phyloP scores from a whole-genome alignment of 2,888 invertebrate genomes.

The Habroteleia sp. region DNA sequence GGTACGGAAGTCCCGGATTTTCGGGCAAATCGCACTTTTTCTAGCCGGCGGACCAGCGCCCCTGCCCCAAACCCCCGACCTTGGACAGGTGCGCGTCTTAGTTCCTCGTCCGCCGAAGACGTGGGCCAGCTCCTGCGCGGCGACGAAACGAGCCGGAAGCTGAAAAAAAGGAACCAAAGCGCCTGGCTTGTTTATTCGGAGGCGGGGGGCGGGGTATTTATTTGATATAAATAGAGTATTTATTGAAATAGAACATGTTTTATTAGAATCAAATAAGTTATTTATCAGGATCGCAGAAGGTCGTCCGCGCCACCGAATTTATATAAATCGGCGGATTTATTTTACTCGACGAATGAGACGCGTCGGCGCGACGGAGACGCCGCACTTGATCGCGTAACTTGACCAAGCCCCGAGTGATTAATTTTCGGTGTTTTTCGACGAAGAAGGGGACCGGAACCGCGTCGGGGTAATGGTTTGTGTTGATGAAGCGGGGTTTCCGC shows the following conservation, averaged over 20 bases:
- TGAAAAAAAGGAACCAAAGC: no score
- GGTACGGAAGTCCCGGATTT: constrained; percentile 75
- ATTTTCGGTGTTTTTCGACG: no score
- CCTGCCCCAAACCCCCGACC: constrained; percentile 58
- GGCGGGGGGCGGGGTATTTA: constrained; percentile 45
- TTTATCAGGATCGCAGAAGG: constrained; percentile 52
- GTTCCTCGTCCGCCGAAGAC: no score
- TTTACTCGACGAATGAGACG: background rate
- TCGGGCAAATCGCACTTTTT: constrained; percentile 78
- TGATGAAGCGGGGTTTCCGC: no score
- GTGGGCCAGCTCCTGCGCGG: no score
- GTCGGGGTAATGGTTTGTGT: no score
- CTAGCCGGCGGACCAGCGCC: constrained; percentile 68
- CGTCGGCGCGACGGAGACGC: no score
- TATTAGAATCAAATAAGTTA: constrained; percentile 62
- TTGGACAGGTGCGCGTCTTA: constrained; percentile 59
- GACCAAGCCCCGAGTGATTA: no score
- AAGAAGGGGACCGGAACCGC: no score
- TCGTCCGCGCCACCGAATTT: constrained; percentile 30
- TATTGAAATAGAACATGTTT: constrained; percentile 60
- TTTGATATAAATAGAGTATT: constrained; percentile 59
- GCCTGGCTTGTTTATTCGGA: no score
- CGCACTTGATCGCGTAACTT: no score
- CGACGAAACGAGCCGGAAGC: no score
- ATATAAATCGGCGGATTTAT: constrained; percentile 48